phyloP scores from a whole-genome alignment of 2,797 vertebrate genomes.

The Hydrolagus colliei region DNA sequence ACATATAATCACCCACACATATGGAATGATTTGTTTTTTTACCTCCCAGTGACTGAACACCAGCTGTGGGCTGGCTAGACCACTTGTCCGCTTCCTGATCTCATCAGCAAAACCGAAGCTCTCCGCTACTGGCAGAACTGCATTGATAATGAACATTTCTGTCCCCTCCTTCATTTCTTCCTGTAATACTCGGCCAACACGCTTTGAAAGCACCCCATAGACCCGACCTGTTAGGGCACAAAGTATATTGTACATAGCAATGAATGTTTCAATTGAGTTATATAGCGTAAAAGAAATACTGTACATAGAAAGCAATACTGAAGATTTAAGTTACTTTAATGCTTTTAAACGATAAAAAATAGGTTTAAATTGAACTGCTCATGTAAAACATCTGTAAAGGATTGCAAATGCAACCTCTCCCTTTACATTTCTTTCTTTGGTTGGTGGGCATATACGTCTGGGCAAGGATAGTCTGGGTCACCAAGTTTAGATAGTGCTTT shows the following conservation, averaged over 20 bases:
- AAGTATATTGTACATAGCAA: not conserved
- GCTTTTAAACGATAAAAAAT: not conserved
- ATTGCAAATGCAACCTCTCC: not conserved
- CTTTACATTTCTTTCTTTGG: no score
- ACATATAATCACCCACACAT: slow-evolving; percentile 31
- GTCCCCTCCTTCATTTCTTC: slow-evolving; percentile 98
- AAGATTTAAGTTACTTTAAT: not conserved
- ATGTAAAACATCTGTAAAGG: not conserved
- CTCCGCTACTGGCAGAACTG: slow-evolving; percentile 85
- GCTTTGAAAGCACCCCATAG: slow-evolving; percentile 81
- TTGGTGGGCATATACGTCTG: no score
- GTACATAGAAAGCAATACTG: not conserved
- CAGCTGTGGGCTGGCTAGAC: slow-evolving; percentile 89
- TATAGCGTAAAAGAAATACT: not conserved
- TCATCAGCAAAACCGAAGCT: slow-evolving; percentile 96
- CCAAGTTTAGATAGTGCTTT: no score
- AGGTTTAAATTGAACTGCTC: not conserved
- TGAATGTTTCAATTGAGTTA: not conserved
- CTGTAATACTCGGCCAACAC: slow-evolving; percentile 81
- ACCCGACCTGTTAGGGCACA: slow-evolving; percentile 59
- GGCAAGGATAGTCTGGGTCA: no score
- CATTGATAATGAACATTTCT: slow-evolving; percentile 86
- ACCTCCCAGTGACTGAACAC: slow-evolving; percentile 99
- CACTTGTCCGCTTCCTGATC: slow-evolving; percentile 91
- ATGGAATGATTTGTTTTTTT: slow-evolving; percentile 36